Base-by-base conservation (phyloP, 2,888 invertebrate species). In the Apodemia mormo region DNA sequence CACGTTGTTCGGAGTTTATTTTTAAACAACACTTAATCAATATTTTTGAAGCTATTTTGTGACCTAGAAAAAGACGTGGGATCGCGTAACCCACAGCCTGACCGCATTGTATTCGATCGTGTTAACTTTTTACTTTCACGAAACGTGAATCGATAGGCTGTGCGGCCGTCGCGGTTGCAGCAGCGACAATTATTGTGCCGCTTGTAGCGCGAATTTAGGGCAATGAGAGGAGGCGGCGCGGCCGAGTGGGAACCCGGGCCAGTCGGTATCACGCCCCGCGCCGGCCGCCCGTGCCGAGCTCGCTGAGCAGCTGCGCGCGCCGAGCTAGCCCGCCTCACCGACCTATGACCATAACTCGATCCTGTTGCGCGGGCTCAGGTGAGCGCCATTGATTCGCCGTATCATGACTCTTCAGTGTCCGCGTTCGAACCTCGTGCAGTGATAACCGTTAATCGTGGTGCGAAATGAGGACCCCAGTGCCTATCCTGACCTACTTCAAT, bases 51-150 rank as follows among this genome's bases (percentile, higher is more conserved):
- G 85, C 81, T 81, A 83, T 82, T 85, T 85, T 83, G 85, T 85
- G 91, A 87, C 87, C 90, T 86, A 89, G 85, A 88, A 87, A 86
- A 61, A 29, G 82, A 78, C 77, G 74, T 76, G 80, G 81, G 80
- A 83, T 85, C 84, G 86, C 85, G 88, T 86, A 85, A 84, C 83
- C 79, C 84, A 83, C 79, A 84, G 82, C 76, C 76, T 85, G 88
- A 85, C 89, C 88, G 89, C 88, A 89, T 85, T 86, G 86, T 81
- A 88, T 88, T 88, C 85, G 87, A 88, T 88, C 85, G 90, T 85
- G 89, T 88, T 87, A 88, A 90, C 83, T 90, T 91, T 90, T 90
- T 86, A 89, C 85, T 89, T 88, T 88, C 86, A 88, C 87, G 86
- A 82, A 84, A 86, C 81, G 85, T 85, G 87, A 88, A 91, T 92